A percentile compares a stretch with the other conserved stretches of the same genome.
Evolutionary conservation across 2,888 invertebrate genomes (phyloP).

Genomic region (Chymomyza procnemis): DNA sequence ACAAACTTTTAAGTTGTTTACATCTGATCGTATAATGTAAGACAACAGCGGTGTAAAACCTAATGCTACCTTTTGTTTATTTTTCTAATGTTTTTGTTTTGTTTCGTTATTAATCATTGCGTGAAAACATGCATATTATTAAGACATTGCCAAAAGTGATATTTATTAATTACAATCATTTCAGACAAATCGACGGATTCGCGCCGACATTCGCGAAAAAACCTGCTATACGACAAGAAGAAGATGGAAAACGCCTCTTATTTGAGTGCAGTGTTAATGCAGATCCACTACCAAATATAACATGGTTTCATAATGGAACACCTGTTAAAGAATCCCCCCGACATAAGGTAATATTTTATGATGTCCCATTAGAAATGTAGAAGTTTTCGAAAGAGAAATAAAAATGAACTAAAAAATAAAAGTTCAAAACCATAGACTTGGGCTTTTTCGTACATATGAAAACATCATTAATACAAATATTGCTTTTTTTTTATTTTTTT

Average conservation of each 20-base stretch:
- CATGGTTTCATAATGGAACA: slow-evolving; percentile 93
- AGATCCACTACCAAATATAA: slow-evolving; percentile 92
- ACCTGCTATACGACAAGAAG: slow-evolving; percentile 97
- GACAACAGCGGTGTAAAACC: too few species aligned
- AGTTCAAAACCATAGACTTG: too few species aligned
- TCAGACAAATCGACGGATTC: slow-evolving; percentile 97
- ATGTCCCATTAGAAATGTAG: not conserved
- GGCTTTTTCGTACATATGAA: too few species aligned
- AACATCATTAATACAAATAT: too few species aligned
- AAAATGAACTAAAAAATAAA: too few species aligned
- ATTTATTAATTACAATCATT: not conserved
- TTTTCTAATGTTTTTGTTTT: too few species aligned
- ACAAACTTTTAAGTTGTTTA: too few species aligned
- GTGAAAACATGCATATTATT: not conserved
- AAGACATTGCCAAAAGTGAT: not conserved
- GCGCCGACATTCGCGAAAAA: slow-evolving; percentile 99
- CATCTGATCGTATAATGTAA: too few species aligned
- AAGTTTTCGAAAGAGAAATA: too few species aligned
- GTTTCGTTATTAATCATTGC: too few species aligned
- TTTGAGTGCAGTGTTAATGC: slow-evolving; percentile 97
- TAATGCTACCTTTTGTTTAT: too few species aligned
- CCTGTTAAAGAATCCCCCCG: slow-evolving; percentile 89
- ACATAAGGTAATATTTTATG: slow-evolving; percentile 85
- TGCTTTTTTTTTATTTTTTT: too few species aligned
- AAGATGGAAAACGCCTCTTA: slow-evolving; percentile 94